Evolutionary conservation across 1,140 invertebrate species (phyloP).

Genomic region (Meloidogyne hapla): DNA sequence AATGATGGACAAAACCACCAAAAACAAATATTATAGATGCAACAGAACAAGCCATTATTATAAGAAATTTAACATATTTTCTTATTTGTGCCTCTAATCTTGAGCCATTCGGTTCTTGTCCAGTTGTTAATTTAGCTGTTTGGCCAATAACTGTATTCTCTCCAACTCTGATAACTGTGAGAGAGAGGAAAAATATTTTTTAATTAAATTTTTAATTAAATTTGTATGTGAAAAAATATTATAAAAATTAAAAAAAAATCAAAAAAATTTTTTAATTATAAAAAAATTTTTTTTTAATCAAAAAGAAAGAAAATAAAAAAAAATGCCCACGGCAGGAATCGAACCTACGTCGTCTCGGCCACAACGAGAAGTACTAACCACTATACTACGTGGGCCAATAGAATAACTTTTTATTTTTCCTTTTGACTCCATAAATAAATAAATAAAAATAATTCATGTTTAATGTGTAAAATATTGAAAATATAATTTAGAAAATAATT

Average conservation of each 20-base stretch:
- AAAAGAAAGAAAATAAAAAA: conserved; percentile 14
- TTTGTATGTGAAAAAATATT: too few relatives aligned
- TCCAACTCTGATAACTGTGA: conserved; percentile 15
- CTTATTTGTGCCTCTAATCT: conserved; percentile 48
- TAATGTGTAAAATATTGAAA: too few relatives aligned
- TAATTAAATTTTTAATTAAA: neutral
- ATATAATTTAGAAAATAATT: too few relatives aligned
- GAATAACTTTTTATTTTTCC: conserved; percentile 1
- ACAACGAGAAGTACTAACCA: conserved; percentile 62
- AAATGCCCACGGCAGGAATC: conserved; percentile 52
- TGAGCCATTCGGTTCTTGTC: conserved; percentile 36
- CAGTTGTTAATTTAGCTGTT: conserved; percentile 54
- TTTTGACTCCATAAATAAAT: neutral
- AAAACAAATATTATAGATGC: conserved; percentile 47
- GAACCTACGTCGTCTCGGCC: conserved; percentile 59
- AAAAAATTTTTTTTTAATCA: too few relatives aligned
- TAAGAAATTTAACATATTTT: conserved; percentile 52
- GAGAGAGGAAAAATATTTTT: neutral
- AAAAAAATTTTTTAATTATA: conserved; percentile 9
- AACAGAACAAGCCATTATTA: conserved; percentile 44
- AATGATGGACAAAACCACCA: conserved; percentile 44
- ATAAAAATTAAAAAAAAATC: neutral
- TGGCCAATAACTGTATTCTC: conserved; percentile 52
- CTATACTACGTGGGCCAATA: conserved; percentile 57
- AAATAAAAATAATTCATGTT: neutral